A percentile compares a stretch with the other conserved stretches of the same genome.
Evolutionary conservation across 2,797 vertebrate species (phyloP).

Genomic region (Nyctalus aviator): DNA sequence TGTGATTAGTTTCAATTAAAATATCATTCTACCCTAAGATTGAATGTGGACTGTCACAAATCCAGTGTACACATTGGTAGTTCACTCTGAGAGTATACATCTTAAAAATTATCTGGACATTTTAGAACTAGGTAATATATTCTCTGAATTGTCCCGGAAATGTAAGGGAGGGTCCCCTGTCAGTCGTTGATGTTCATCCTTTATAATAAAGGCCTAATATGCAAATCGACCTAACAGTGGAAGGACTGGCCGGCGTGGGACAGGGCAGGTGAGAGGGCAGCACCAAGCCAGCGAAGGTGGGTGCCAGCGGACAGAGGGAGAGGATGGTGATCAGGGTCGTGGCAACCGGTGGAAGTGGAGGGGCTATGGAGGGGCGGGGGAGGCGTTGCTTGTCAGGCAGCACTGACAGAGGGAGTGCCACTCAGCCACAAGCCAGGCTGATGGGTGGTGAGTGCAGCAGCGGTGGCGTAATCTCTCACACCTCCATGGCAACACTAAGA

Average conservation of each 20-base stretch:
- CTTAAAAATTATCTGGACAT: not conserved
- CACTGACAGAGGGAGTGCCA: too few relatives aligned
- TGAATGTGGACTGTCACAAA: not conserved
- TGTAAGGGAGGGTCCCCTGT: not conserved
- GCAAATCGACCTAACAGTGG: too few relatives aligned
- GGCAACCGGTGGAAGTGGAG: too few relatives aligned
- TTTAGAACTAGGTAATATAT: not conserved
- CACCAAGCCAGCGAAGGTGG: too few relatives aligned
- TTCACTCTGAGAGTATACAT: not conserved
- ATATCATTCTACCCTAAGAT: not conserved
- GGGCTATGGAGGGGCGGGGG: accelerated
- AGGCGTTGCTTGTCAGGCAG: too few relatives aligned
- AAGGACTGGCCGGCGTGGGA: accelerated
- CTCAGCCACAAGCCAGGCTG: too few relatives aligned
- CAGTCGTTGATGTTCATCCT: not conserved
- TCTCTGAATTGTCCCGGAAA: not conserved
- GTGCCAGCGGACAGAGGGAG: too few relatives aligned
- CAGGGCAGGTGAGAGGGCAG: too few relatives aligned
- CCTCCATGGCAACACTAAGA: too few relatives aligned
- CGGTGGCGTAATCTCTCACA: too few relatives aligned
- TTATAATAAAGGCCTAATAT: not conserved
- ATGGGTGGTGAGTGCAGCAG: too few relatives aligned
- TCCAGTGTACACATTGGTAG: accelerated
- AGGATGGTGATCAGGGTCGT: too few relatives aligned
- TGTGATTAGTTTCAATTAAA: not conserved